Evolutionary conservation across 2,113 vertebrate species (phyloP).

Genomic region (Paramormyrops kingsleyae): DNA sequence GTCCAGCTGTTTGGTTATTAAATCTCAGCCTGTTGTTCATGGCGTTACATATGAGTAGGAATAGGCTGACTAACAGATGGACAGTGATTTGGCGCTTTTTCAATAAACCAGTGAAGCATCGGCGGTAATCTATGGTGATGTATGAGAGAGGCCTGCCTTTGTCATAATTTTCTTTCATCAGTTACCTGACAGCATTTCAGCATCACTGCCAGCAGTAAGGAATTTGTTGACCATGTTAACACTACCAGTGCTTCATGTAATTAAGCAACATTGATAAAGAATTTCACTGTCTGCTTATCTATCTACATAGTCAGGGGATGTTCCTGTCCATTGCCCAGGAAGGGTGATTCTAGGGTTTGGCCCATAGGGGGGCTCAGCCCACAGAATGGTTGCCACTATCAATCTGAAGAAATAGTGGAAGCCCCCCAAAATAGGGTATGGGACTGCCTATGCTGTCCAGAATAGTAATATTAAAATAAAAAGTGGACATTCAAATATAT

Average conservation of each 20-base stretch:
- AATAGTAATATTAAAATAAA: too few relatives aligned
- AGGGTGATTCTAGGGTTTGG: background rate
- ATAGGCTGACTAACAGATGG: constrained; percentile 2
- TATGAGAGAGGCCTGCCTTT: background rate
- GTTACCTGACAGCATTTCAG: background rate
- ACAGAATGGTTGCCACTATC: background rate
- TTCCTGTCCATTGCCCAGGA: background rate
- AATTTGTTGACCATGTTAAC: background rate
- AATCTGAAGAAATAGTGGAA: background rate
- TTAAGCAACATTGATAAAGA: background rate
- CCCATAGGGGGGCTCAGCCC: background rate
- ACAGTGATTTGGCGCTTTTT: background rate
- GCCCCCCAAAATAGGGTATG: too few relatives aligned
- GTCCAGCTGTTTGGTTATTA: background rate
- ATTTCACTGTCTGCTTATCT: background rate
- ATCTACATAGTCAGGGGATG: background rate
- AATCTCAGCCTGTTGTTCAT: background rate
- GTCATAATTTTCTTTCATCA: background rate
- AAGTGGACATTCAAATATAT: background rate
- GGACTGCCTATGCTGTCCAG: background rate
- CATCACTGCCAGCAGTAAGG: background rate
- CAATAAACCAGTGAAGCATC: background rate
- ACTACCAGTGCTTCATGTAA: background rate
- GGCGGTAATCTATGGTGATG: background rate
- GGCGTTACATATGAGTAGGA: background rate